Conservation (phyloP, 2,888 invertebrate genomes). For the Melanostoma scalare region DNA sequence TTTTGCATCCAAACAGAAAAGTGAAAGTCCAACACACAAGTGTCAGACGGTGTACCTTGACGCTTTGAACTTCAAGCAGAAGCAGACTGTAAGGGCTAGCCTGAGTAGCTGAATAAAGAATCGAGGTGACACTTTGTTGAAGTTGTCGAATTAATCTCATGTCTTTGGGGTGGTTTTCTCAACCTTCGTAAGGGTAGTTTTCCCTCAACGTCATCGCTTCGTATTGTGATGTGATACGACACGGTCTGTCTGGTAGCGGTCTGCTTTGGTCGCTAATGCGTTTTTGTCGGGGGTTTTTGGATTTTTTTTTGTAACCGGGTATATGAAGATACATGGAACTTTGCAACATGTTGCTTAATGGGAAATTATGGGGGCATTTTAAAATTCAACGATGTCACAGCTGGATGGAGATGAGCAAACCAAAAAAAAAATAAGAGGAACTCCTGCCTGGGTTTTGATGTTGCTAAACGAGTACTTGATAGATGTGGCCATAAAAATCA, state of each 20-base stretch:
- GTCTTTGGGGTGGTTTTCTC: slow-evolving; percentile 14
- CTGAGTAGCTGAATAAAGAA: slow-evolving; percentile 51
- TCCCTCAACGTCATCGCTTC: not conserved
- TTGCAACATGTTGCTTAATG: slow-evolving; percentile 72
- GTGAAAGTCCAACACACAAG: slow-evolving; percentile 1
- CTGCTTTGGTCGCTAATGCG: slow-evolving; percentile 66
- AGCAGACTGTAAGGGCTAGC: slow-evolving; percentile 16
- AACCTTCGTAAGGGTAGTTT: slow-evolving; percentile 12
- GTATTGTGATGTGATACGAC: slow-evolving; percentile 14
- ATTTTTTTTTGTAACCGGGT: slow-evolving; percentile 12
- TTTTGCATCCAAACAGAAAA: slow-evolving; percentile 18
- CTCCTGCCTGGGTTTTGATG: slow-evolving; percentile 26
- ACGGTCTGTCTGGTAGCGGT: slow-evolving; percentile 55
- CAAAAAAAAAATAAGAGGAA: not conserved
- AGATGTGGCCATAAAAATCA: slow-evolving; percentile 67
- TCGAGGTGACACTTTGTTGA: slow-evolving; percentile 67
- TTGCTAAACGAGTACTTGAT: slow-evolving; percentile 68
- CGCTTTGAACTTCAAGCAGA: slow-evolving; percentile 29
- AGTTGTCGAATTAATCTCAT: slow-evolving; percentile 67
- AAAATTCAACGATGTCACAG: slow-evolving; percentile 73
- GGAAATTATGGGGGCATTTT: slow-evolving; percentile 69
- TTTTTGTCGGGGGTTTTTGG: slow-evolving; percentile 28
- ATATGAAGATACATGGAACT: slow-evolving; percentile 29
- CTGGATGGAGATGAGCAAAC: slow-evolving; percentile 54
- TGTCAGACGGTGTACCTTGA: slow-evolving; percentile 41